phyloP scores from a whole-genome alignment of 2,113 vertebrate species.

The Phyllopteryx taeniolatus region DNA sequence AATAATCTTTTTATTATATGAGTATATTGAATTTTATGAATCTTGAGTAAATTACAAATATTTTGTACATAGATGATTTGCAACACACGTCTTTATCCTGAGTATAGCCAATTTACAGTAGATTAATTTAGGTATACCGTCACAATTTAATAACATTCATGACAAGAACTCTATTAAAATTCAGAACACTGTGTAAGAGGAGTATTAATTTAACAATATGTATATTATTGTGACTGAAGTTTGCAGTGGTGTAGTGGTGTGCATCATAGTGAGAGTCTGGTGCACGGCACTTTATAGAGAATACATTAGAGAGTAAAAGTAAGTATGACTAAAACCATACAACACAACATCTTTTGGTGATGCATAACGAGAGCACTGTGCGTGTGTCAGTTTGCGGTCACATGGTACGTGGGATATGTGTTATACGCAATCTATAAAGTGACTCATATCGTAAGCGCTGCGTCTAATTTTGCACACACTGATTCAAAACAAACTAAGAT shows the following conservation, averaged over 20 bases:
- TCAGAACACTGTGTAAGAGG: neutral
- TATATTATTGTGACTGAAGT: neutral
- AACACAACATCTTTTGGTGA: conserved; percentile 1
- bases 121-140: neutral
- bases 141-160: neutral
- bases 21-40: conserved; percentile 1
- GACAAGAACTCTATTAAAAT: neutral
- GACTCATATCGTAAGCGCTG: conserved; percentile 38
- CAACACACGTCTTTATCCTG: neutral
- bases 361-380: neutral
- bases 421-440: conserved; percentile 26
- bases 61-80: neutral
- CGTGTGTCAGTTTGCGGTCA: conserved; percentile 15
- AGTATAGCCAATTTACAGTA: neutral
- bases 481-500: conserved; percentile 15
- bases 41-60: conserved; percentile 4
- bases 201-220: neutral
- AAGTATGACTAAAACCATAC: conserved; percentile 34
- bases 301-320: conserved; percentile 20
- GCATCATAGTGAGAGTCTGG: neutral
- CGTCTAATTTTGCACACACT: conserved; percentile 23
- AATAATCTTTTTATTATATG: neutral
- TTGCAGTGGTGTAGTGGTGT: neutral
- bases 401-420: conserved; percentile 38
- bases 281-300: neutral